Evolutionary conservation across 1,140 invertebrate species (phyloP).

Genomic region (Nylanderia fulva): DNA sequence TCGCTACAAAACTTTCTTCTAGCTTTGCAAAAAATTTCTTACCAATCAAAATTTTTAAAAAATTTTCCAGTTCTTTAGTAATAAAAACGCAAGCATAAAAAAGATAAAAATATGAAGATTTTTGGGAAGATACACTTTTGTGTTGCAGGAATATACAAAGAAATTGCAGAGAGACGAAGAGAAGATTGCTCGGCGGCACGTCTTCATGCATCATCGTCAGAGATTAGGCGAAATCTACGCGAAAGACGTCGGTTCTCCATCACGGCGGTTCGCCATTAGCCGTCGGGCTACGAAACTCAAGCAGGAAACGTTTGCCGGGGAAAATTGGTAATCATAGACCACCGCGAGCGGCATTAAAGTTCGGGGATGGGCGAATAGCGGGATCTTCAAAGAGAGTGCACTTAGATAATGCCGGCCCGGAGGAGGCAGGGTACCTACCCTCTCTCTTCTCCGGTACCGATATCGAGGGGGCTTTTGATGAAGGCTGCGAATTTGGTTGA

Average conservation of each 20-base stretch:
- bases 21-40: not conserved
- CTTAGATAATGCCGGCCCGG: constrained; percentile 85
- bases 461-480: constrained; percentile 85
- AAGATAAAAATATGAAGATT: not conserved
- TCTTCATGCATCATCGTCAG: constrained; percentile 69
- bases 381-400: constrained; percentile 86
- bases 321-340: constrained; percentile 87
- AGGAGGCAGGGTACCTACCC: constrained; percentile 64
- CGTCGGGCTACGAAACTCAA: constrained; percentile 79
- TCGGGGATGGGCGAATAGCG: constrained; percentile 78
- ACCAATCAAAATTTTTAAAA: not conserved
- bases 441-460: constrained; percentile 70
- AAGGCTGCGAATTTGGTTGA: constrained; percentile 85
- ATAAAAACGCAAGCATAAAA: not conserved
- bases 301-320: constrained; percentile 82
- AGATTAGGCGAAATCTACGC: constrained; percentile 69
- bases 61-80: not conserved
- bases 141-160: not conserved
- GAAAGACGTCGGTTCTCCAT: constrained; percentile 70
- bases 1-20: not conserved
- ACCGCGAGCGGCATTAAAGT: constrained; percentile 85
- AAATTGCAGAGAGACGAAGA: not conserved
- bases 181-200: not conserved
- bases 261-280: constrained; percentile 73
- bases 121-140: not conserved